Base-by-base conservation (phyloP, 2,888 invertebrate species). In the Drosophila austrosaltans region DNA sequence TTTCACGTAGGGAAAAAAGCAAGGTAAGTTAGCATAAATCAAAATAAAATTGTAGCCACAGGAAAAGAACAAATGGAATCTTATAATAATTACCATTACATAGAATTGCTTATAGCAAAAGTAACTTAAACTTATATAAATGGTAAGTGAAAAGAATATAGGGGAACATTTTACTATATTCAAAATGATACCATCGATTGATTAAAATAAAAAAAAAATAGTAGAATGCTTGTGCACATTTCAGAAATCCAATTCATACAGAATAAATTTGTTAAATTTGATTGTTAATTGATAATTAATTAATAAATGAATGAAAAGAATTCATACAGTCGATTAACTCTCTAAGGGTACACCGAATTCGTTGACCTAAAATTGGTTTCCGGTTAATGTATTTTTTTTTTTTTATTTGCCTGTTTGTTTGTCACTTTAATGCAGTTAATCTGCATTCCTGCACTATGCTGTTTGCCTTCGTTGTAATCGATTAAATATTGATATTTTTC, bases 401-500 rank as follows among this genome's bases (percentile, higher is more conserved):
- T 44, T 12, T 48, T 48, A 1, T 25, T 22, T 48, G 8, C 10
- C 22, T 60, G 32, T 62, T 80, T 59, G 59, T 63, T 57, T 59
- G 60, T 57, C 63, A 69, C 71, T 68, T 78, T 76, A 75, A 82
- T 78, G 61, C 72, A 78, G 78, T 78, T 76, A 76, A 80, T 74
- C 72, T 58, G 53, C 40, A 12, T 60, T 58, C 28, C 56, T 53
- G 56, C 10, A 10, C 22, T 4, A 25, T 48, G 48, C 22, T 48
- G 25, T 48, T 48, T 48, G 48, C 48, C 12, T 48, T 48, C 53
- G 65, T 61, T 72, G 72, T 62, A 76, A 80, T 82, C 74, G 81
- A 83, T 82, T 77, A 82, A 81, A 83, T 83, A 87, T 85, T 81
- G 78, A 77, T 79, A 81, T 85, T 81, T 87, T 80, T 81, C 78